These are phyloP conservation scores for Hippoglossus hippoglossus DNA, from an alignment of 2,797 vertebrate species.

Conservation along the genomic window DNA sequence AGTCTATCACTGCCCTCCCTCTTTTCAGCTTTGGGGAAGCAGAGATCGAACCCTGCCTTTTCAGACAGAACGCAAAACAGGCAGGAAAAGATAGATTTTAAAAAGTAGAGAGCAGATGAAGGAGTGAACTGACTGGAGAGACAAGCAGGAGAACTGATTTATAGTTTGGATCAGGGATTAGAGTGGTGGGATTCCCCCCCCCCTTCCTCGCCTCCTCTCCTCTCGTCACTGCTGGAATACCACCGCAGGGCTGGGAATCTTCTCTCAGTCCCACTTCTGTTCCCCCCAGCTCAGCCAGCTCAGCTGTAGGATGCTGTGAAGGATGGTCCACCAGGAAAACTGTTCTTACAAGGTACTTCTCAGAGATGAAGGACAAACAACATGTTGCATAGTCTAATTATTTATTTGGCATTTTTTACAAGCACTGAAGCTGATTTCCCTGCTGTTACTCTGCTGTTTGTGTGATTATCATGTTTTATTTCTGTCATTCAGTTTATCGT, in stretches of 20 bases:
- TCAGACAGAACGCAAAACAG: slow-evolving; percentile 54
- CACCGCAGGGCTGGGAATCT: slow-evolving; percentile 76
- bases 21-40: slow-evolving; percentile 71
- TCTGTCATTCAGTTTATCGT: not conserved
- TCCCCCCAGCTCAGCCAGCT: slow-evolving; percentile 54
- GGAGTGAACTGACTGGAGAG: slow-evolving; percentile 20
- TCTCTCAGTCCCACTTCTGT: slow-evolving; percentile 62
- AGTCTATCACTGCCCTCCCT: slow-evolving; percentile 67
- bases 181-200: slow-evolving; percentile 65
- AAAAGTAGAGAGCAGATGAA: slow-evolving; percentile 27
- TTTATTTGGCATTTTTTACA: not conserved
- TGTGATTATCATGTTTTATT: slow-evolving; percentile 7
- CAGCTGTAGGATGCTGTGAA: slow-evolving; percentile 91
- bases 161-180: slow-evolving; percentile 77
- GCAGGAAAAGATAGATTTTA: slow-evolving; percentile 23
- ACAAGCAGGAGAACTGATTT: slow-evolving; percentile 31
- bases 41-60: slow-evolving; percentile 72
- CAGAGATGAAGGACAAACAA: slow-evolving; percentile 4
- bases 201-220: slow-evolving; percentile 17
- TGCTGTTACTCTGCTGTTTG: not conserved
- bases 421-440: slow-evolving; percentile 1
- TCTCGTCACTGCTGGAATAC: slow-evolving; percentile 67
- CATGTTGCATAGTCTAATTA: not conserved
- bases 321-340: slow-evolving; percentile 97
- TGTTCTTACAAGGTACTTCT: slow-evolving; percentile 92